Base-by-base conservation (phyloP, 2,797 vertebrate species). In the Melanotaenia nigrans region DNA sequence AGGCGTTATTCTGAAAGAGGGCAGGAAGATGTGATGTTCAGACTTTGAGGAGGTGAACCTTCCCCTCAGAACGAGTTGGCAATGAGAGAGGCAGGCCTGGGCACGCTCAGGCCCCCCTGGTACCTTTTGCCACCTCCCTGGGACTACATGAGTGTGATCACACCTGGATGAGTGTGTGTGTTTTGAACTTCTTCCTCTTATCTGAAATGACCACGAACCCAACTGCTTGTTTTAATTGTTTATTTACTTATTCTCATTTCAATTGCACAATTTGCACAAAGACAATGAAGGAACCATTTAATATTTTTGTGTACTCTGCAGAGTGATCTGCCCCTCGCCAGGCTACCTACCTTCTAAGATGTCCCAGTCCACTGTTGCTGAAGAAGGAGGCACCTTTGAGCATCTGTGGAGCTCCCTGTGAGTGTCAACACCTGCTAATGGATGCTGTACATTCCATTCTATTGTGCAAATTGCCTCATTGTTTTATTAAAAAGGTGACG, bases 371-470 rank as follows among this genome's bases (percentile, higher is more conserved):
- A 81, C 95, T 2, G 87, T 95, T 1, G 92, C 93, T 64, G 96
- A 98, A 2, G 96, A 98, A 90, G 96, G 96, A 72, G 93, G 95
- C 16, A 97, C 96, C 1, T 99, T 99, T 0, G 97, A 98, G 84
- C 95, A 99, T 83, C 96, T 99, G 80, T 99, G 98, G 98, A 97
- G 95, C 86, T 96, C 96, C 0, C 90, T 99, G 98, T 99, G 85
- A 98, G 98, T 97, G 66, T 68, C 61, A 76, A 55, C 76, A 85
- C 68, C 68, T 81, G 55, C 51, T 70, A 24, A 40, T 69, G 13
- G 77, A 11, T 53, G 9, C 30, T 82, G 65, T 32, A 65, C 13
- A 73, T 78, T 70, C 36, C 18, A 24, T 47, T 36, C 45, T 3
- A 36, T 55, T 78, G 64, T 35, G 57, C 22, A 49, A 11, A 30